These are phyloP conservation scores for Okamejei kenojei DNA, from an alignment of 2,797 vertebrate genomes.

Conservation along the genomic window DNA sequence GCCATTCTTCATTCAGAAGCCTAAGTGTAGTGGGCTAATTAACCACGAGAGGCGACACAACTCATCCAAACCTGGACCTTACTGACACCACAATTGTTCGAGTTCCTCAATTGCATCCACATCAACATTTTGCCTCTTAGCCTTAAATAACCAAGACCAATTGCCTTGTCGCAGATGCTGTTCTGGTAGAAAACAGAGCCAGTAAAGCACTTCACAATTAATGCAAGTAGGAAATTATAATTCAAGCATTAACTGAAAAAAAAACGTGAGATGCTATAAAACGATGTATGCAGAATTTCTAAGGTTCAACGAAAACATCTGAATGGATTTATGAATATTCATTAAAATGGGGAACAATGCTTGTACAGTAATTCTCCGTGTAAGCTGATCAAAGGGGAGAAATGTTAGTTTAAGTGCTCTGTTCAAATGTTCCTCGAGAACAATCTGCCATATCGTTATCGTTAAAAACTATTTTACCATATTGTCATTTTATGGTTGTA, in stretches of 20 bases:
- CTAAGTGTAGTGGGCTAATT: conserved; percentile 20
- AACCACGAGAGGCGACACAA: not conserved
- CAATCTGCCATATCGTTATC: not conserved
- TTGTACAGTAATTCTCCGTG: not conserved
- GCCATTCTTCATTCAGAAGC: not conserved
- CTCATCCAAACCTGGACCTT: not conserved
- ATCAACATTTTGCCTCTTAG: not conserved
- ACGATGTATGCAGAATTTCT: not conserved
- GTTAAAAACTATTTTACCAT: not conserved
- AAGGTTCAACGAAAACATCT: not conserved
- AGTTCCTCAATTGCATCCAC: not conserved
- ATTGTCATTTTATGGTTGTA: not conserved
- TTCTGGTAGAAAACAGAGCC: not conserved
- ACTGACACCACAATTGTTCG: not conserved
- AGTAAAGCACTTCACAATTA: not conserved
- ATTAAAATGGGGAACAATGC: not conserved
- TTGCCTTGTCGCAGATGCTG: not conserved
- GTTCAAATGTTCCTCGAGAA: not conserved
- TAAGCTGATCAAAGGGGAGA: conserved; percentile 1
- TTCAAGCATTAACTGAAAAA: not conserved
- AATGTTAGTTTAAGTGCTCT: not conserved
- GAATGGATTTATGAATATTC: conserved; percentile 29
- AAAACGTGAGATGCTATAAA: not conserved
- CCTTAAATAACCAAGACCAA: not conserved
- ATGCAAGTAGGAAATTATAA: not conserved